Evolutionary conservation across 2,888 invertebrate species (phyloP).

Genomic region (Dione juno): DNA sequence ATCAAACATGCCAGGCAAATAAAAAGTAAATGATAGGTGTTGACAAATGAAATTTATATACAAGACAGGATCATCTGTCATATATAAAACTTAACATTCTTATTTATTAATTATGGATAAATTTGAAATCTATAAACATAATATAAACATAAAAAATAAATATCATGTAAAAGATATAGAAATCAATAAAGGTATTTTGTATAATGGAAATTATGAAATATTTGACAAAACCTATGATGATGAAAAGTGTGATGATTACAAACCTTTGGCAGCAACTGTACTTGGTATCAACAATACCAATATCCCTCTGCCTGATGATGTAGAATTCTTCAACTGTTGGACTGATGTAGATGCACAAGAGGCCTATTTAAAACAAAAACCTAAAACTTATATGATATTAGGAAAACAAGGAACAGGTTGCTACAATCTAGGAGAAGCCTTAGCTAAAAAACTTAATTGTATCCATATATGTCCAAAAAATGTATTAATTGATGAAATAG

Average conservation of each 20-base stretch:
- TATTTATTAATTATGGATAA: conserved; percentile 19
- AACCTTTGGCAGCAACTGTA: conserved; percentile 63
- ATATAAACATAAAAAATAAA: conserved; percentile 60
- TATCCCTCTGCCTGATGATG: conserved; percentile 55
- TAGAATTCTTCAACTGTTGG: conserved; percentile 65
- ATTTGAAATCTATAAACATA: conserved; percentile 52
- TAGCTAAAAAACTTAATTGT: conserved; percentile 83
- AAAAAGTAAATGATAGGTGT: background rate
- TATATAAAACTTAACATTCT: background rate
- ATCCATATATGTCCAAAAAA: conserved; percentile 83
- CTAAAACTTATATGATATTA: conserved; percentile 83
- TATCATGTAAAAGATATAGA: conserved; percentile 51
- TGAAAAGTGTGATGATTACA: conserved; percentile 40
- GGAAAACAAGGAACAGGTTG: conserved; percentile 84
- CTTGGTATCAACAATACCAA: conserved; percentile 70
- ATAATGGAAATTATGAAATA: conserved; percentile 52
- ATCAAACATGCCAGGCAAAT: background rate
- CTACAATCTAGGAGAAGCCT: conserved; percentile 78
- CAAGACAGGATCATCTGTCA: conserved; percentile 5
- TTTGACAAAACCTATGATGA: conserved; percentile 46
- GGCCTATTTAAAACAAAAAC: conserved; percentile 74
- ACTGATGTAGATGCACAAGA: conserved; percentile 80
- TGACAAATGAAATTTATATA: conserved; percentile 7
- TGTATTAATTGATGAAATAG: conserved; percentile 83
- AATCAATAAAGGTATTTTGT: conserved; percentile 54